These are phyloP conservation scores for Atlantisia rogersi DNA, from an alignment of 2,113 vertebrate genomes.

Conservation along the genomic window DNA sequence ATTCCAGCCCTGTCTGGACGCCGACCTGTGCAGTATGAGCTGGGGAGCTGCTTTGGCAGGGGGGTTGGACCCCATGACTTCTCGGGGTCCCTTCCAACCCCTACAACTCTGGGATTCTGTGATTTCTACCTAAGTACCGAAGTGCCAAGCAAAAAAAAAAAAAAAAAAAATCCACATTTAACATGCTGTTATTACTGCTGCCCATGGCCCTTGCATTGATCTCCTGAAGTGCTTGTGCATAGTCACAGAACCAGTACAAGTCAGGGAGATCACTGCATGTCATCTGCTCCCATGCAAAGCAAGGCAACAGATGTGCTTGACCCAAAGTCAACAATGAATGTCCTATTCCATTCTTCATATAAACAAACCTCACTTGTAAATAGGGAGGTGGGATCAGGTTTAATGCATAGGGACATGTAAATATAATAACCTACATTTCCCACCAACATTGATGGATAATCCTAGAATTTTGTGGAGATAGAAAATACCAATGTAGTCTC, in stretches of 20 bases:
- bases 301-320: neutral
- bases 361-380: neutral
- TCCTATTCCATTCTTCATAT: neutral
- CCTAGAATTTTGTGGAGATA: neutral
- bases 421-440: neutral
- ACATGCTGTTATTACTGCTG: neutral
- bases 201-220: neutral
- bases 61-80: too few species aligned
- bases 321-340: neutral
- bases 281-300: neutral
- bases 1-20: too few species aligned
- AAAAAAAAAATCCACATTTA: neutral
- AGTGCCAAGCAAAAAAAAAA: neutral
- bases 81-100: too few species aligned
- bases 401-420: neutral
- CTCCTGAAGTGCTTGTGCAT: neutral
- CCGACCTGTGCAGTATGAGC: too few species aligned
- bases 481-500: neutral
- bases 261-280: accelerated
- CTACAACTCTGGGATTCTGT: too few species aligned
- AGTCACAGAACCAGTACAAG: neutral
- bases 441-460: neutral
- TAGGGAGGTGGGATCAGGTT: neutral
- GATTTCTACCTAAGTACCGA: neutral
- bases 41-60: too few species aligned